Base-by-base conservation (phyloP, 2,113 vertebrate genomes). In the Pomatostomus ruficeps region DNA sequence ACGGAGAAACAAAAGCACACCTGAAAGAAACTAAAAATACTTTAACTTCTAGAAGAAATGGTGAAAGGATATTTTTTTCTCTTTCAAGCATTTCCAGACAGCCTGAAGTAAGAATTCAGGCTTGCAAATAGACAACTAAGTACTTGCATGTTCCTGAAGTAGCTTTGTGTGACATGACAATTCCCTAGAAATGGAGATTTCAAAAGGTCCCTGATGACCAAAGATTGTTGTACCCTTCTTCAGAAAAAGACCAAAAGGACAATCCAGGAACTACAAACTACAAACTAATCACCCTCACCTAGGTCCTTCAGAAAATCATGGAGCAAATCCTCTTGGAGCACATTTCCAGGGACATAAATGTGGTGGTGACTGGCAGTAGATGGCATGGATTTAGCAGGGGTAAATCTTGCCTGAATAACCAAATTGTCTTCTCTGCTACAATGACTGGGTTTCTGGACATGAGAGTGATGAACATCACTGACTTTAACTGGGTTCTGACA, bases 1-100 rank as follows among this genome's bases (percentile, higher is more conserved):
- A 5, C 11, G 7, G 6, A 26, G 1, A 1, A 7, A 6, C n/a
- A 26, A 20, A 38, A 16, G 0, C 43, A 81, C 4, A 58, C 5
- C 11, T 35, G 13, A 75, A 72, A 79, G 23, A 79, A 35, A 68
- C 10, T 11, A 5, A 46, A 81, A 94, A 45, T 49, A 76, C 49
- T 83, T 91, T 48, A 52, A 57, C 25, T 57, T 73, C 49, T 61
- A 65, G 49, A 77, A 67, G 12, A 88, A 88, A 78, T 6, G 91
- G 14, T 22, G 16, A 72, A 86, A 80, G 24, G 10, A 35, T 26
- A 3, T 59, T 91, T 85, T 81, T 76, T 49, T 38, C 62, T n/a
- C 63, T 46, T 84, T 45, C 46, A 68, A 52, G 11, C 36, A 68
- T 89, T 80, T 86, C 74, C 58, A 80, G 31, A 24, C 14, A 89